phyloP scores from a whole-genome alignment of 1,140 invertebrate genomes.

The Psix sp. region DNA sequence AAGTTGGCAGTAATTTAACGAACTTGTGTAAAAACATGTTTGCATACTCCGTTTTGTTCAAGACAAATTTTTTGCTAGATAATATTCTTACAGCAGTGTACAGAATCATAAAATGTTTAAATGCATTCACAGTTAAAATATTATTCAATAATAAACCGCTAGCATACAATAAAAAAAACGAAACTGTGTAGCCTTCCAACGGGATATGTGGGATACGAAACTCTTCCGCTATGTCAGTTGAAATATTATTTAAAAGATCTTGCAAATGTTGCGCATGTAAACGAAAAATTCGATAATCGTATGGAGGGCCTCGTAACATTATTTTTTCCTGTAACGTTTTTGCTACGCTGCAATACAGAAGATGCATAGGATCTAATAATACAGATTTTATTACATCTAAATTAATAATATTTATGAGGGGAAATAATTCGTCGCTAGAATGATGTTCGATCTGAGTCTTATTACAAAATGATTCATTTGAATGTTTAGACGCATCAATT shows the following conservation, averaged over 20 bases:
- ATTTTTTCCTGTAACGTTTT: conserved; percentile 8
- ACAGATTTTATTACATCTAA: conserved; percentile 2
- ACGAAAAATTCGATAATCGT: conserved; percentile 3
- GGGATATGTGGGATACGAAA: not conserved
- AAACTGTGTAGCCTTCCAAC: conserved; percentile 11
- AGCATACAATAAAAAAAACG: conserved; percentile 15
- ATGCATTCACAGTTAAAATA: conserved; percentile 5
- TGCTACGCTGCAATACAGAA: conserved; percentile 9
- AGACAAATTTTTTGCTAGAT: conserved; percentile 5
- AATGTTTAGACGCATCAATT: not conserved
- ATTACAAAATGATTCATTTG: not conserved
- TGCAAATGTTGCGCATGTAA: not conserved
- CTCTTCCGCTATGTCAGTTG: not conserved
- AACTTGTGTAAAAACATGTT: conserved; percentile 1
- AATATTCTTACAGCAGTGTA: conserved; percentile 10
- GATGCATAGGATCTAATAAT: conserved; percentile 1
- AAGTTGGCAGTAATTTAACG: conserved; percentile 4
- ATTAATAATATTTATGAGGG: conserved; percentile 4
- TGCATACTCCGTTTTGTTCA: not conserved
- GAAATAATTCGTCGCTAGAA: not conserved
- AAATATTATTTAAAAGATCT: conserved; percentile 5
- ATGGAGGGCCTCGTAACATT: conserved; percentile 5
- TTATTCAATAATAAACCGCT: not conserved
- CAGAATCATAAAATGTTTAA: conserved; percentile 4
- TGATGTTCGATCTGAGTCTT: not conserved